Percentiles rank a stretch among this genome's conserved stretches.
Evolutionary conservation across 1,140 invertebrate genomes (phyloP).

Genomic region (Aphis gossypii): DNA sequence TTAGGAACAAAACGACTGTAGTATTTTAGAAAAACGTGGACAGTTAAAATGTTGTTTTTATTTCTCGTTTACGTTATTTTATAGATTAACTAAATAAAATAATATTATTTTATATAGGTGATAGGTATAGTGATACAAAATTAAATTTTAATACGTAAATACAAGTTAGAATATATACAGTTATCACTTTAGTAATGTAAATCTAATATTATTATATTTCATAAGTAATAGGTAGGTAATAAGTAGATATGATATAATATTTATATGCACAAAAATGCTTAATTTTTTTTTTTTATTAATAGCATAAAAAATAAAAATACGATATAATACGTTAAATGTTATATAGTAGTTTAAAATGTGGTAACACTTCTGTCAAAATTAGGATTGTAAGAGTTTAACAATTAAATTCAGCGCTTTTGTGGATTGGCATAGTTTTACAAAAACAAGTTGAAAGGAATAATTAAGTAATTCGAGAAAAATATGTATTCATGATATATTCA

Average conservation of each 20-base stretch:
- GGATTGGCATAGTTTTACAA: neutral
- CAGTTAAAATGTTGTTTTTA: neutral
- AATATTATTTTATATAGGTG: neutral
- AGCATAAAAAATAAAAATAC: neutral
- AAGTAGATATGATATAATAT: neutral
- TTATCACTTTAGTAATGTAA: neutral
- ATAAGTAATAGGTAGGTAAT: neutral
- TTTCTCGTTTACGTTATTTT: neutral
- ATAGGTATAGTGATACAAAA: neutral
- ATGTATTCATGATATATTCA: neutral
- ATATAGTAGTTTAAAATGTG: neutral
- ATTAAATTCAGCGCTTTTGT: neutral
- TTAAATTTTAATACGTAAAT: neutral
- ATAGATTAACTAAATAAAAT: neutral
- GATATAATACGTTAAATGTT: neutral
- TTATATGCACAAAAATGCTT: neutral
- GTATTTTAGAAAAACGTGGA: neutral
- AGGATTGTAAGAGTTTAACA: neutral
- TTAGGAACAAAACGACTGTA: neutral
- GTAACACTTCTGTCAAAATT: neutral
- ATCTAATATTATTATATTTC: neutral
- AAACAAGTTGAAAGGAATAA: neutral
- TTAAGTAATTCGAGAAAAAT: neutral
- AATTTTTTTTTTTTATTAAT: neutral
- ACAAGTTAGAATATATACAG: neutral